Base-by-base conservation (phyloP, 2,797 vertebrate species). In the Hozukius guyotensis region DNA sequence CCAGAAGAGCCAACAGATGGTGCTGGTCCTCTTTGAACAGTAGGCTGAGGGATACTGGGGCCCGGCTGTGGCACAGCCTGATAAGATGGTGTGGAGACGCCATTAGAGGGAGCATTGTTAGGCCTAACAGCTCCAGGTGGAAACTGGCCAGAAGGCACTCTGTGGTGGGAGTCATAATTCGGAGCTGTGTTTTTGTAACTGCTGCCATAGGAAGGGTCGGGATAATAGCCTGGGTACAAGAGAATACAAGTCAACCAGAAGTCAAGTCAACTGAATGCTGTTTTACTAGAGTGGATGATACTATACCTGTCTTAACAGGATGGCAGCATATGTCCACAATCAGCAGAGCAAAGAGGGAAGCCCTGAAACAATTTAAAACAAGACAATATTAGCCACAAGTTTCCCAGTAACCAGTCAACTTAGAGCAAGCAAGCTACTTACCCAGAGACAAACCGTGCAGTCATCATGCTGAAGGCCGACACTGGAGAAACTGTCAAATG, bases 341-440 rank as follows among this genome's bases (percentile, higher is more conserved):
- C 62, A 88, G 73, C 77, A 83, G 3, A 46, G 53, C 69, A 61
- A 80, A 59, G 20, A 88, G 29, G 27, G 25, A 31, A 69, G 13
- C 20, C 62, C 82, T 86, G 62, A 24, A 78, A 64, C 2, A 2
- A 57, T 29, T 32, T 11, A 8, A 32, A 59, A 36, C 2, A 20
- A 31, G 1, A 76, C 24, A 59, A 38, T 4, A 49, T 3, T 0
- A 61, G 34, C 9, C 67, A 32, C 56, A 72, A n/a, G 7, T 6
- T 22, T 7, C 5, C 2, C 5, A 42, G 13, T 3, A 65, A 63
- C 1, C 5, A 72, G 1, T 7, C 0, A 34, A 56, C 3, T 1
- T 9, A 12, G 22, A 38, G 2, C 0, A 0, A 2, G 0, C 1
- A 7, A 4, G 1, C 6, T 2, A 16, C 72, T 64, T 68, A 85